Evolutionary conservation across 2,797 vertebrate genomes (phyloP).

Genomic region (Eospalax fontanierii): DNA sequence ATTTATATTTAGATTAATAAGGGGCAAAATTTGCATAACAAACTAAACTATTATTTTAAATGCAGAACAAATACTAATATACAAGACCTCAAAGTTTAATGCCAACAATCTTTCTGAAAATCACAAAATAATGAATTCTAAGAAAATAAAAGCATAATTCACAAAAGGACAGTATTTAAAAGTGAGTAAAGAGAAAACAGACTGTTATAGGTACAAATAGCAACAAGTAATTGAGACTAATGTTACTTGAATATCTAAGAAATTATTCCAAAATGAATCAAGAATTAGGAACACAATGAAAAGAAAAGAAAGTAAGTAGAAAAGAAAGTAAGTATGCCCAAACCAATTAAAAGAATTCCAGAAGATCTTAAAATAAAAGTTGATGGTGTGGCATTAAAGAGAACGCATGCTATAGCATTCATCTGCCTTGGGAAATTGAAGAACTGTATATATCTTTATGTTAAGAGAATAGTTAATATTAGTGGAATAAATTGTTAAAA

Average conservation of each 20-base stretch:
- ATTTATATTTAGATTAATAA: background rate
- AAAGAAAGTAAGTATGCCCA: background rate
- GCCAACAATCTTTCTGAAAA: background rate
- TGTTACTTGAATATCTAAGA: background rate
- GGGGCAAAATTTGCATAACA: background rate
- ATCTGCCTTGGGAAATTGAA: background rate
- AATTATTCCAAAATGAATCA: slow-evolving; percentile 9
- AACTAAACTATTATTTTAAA: slow-evolving; percentile 6
- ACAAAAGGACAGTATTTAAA: background rate
- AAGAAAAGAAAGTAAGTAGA: too few species aligned
- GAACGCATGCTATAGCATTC: background rate
- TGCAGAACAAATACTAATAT: background rate
- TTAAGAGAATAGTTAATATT: slow-evolving; percentile 13
- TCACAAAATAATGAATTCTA: background rate
- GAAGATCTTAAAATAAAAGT: background rate
- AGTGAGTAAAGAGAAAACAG: background rate
- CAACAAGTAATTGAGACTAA: background rate
- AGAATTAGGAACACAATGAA: background rate
- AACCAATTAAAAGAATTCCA: background rate
- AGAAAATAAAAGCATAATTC: slow-evolving; percentile 32
- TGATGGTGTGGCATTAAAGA: background rate
- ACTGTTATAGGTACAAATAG: background rate
- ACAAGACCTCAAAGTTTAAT: background rate
- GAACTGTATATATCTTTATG: background rate
- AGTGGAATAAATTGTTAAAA: too few species aligned